Conservation (phyloP, 2,888 invertebrate species). For the Quadriops clusia region DNA sequence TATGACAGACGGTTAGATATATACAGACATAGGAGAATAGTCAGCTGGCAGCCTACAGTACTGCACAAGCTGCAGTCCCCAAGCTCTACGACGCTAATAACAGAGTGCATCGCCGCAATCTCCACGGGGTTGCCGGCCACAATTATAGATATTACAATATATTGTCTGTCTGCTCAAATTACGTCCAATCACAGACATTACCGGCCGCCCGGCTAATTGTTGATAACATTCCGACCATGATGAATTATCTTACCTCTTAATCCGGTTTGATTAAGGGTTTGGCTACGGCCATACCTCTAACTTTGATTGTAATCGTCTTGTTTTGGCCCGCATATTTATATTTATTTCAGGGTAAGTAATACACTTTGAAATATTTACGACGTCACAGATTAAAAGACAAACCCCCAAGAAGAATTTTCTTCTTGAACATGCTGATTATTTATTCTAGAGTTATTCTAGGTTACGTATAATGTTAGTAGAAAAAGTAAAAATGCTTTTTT, state of each 20-base stretch:
- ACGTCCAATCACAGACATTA: constrained; percentile 32
- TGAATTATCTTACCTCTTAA: constrained; percentile 29
- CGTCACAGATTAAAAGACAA: too few species aligned
- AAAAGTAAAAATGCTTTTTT: too few species aligned
- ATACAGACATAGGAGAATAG: too few species aligned
- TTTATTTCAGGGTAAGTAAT: too few species aligned
- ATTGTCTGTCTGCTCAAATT: constrained; percentile 32
- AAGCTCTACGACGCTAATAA: constrained; percentile 23
- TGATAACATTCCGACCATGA: constrained; percentile 29
- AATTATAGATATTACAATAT: constrained; percentile 34
- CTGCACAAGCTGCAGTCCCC: constrained; percentile 16
- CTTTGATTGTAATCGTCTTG: constrained; percentile 11
- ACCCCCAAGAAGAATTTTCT: too few species aligned
- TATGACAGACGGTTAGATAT: too few species aligned
- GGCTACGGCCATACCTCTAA: constrained; percentile 13
- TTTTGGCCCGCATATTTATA: constrained; percentile 10
- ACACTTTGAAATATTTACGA: too few species aligned
- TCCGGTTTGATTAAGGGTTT: constrained; percentile 19
- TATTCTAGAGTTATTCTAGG: too few species aligned
- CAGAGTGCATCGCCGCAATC: constrained; percentile 27
- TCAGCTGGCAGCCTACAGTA: too few species aligned
- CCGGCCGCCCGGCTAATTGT: constrained; percentile 29
- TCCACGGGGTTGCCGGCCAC: constrained; percentile 30
- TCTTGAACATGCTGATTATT: too few species aligned
- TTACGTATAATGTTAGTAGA: too few species aligned